A percentile compares a stretch with the other conserved stretches of the same genome.
phyloP scores from a whole-genome alignment of 2,113 vertebrate genomes.

The Epinephelus cyanopodus region DNA sequence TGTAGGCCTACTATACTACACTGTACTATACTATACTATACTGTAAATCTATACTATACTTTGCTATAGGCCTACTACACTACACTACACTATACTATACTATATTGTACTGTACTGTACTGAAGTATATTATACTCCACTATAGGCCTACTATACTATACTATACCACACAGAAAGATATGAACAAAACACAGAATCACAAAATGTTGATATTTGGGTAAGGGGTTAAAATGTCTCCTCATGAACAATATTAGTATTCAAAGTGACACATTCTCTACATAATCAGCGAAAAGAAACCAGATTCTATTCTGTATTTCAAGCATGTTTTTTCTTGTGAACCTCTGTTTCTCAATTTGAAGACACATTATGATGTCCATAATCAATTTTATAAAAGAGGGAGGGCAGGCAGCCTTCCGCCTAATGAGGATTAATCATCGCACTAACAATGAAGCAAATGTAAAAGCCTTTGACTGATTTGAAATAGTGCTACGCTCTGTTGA shows the following conservation, averaged over 20 bases:
- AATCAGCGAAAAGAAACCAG: neutral
- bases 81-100: neutral
- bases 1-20: no score
- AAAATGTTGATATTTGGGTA: neutral
- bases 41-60: no score
- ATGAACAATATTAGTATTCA: neutral
- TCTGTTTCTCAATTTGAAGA: slow-evolving; percentile 7
- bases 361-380: slow-evolving; percentile 14
- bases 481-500: slow-evolving; percentile 16
- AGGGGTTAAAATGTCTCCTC: neutral
- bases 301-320: slow-evolving; percentile 8
- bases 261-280: neutral
- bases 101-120: no score
- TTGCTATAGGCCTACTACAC: no score
- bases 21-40: no score
- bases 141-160: no score
- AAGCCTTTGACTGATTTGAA: slow-evolving; percentile 27
- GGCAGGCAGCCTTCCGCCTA: slow-evolving; percentile 26
- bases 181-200: neutral
- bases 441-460: slow-evolving; percentile 19
- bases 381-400: neutral
- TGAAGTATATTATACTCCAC: no score
- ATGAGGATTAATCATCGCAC: slow-evolving; percentile 50
- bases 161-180: neutral
- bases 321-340: slow-evolving; percentile 18